Percentiles rank a stretch among this genome's conserved stretches.
Conservation (phyloP, 2,797 vertebrate species). For the Cossypha heuglini region DNA sequence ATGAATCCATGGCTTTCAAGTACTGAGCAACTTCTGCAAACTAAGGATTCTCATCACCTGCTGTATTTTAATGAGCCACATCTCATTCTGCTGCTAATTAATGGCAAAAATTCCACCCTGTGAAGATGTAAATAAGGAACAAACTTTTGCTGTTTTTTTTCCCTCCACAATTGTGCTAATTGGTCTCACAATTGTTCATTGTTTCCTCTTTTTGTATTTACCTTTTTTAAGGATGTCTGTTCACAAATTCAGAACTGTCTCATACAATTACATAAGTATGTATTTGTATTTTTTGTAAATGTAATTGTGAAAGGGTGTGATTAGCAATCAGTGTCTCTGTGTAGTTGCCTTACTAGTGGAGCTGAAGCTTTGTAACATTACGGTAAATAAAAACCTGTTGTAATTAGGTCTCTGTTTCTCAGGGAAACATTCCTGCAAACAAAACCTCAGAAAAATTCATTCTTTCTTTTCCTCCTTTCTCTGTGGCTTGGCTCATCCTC, state of each 20-base stretch:
- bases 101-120: not conserved
- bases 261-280: not conserved
- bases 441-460: not conserved
- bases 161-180: not conserved
- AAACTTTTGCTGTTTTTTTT: accelerated
- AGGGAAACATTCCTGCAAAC: not conserved
- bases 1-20: not conserved
- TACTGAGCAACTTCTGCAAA: not conserved
- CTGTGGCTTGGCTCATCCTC: not conserved
- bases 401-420: not conserved
- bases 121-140: not conserved
- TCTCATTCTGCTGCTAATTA: not conserved
- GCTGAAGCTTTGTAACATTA: not conserved
- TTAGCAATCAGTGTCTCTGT: not conserved
- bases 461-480: not conserved
- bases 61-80: not conserved
- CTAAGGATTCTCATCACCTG: not conserved
- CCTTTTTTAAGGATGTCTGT: not conserved
- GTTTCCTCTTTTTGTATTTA: not conserved
- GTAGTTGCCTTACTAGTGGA: not conserved
- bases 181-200: not conserved
- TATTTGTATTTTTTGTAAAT: not conserved
- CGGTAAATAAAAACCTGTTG: not conserved
- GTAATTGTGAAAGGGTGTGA: not conserved
- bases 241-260: not conserved